A percentile compares a stretch with the other conserved stretches of the same genome.
Conservation (phyloP, 92 coral and sea anemone genomes). For the Isaurus tuberculatus region DNA sequence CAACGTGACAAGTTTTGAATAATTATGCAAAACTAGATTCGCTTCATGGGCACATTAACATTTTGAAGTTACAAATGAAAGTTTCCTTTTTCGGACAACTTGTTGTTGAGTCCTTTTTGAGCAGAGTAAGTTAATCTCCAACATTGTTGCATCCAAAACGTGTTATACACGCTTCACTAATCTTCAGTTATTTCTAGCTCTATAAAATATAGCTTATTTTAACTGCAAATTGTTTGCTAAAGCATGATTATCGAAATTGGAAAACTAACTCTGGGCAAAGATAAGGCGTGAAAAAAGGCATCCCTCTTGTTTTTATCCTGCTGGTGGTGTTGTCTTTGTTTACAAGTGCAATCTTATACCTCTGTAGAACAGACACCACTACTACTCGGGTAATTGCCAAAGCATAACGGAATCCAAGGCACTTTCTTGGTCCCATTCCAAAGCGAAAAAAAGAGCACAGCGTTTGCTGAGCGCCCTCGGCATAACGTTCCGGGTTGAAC, state of each 20-base stretch:
- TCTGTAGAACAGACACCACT: slow-evolving; percentile 76
- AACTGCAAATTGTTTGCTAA: neutral
- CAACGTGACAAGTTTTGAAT: too few relatives aligned
- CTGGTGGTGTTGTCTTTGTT: slow-evolving; percentile 42
- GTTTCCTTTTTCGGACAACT: too few relatives aligned
- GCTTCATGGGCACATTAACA: too few relatives aligned
- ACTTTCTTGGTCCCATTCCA: slow-evolving; percentile 95
- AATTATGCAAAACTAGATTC: too few relatives aligned
- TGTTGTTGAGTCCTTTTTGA: too few relatives aligned
- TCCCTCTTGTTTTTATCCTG: slow-evolving; percentile 75
- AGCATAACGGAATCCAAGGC: slow-evolving; percentile 91
- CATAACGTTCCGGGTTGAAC: slow-evolving; percentile 82
- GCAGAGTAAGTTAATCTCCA: neutral
- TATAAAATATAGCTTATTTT: too few relatives aligned
- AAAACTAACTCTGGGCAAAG: slow-evolving; percentile 79
- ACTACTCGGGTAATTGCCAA: slow-evolving; percentile 82
- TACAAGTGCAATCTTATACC: slow-evolving; percentile 62
- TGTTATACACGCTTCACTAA: too few relatives aligned
- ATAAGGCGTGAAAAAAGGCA: slow-evolving; percentile 83
- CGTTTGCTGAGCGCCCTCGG: slow-evolving; percentile 66
- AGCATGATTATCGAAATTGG: slow-evolving; percentile 36
- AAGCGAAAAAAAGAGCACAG: slow-evolving; percentile 90
- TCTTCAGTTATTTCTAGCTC: too few relatives aligned
- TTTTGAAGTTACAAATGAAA: too few relatives aligned
- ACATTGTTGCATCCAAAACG: neutral